Percentiles rank a stretch among this genome's conserved stretches.
phyloP scores from a whole-genome alignment of 2,797 vertebrate species.

The Anolis apletophallus region DNA sequence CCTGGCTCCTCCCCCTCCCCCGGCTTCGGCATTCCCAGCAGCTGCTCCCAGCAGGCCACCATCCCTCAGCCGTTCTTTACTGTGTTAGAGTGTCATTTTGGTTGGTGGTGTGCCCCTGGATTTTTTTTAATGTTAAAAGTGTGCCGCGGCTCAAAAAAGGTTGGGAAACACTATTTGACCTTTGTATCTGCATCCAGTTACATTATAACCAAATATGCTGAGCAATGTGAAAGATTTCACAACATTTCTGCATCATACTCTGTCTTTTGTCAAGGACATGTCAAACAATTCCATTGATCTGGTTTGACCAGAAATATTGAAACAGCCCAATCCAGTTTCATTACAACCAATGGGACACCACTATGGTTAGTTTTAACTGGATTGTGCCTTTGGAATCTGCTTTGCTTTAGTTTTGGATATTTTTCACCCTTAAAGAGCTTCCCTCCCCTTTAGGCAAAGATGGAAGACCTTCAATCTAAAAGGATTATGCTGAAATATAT shows the following conservation, averaged over 20 bases:
- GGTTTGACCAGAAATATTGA: background rate
- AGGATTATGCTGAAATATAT: background rate
- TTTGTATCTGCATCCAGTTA: background rate
- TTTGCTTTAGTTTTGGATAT: background rate
- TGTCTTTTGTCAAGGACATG: background rate
- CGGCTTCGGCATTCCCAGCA: too few species aligned
- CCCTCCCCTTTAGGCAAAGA: background rate
- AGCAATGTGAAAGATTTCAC: slow-evolving; percentile 1
- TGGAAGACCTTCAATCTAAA: background rate
- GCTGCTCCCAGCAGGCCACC: too few species aligned
- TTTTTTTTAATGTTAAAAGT: too few species aligned
- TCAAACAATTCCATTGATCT: background rate
- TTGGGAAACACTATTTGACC: too few species aligned
- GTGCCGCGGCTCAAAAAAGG: too few species aligned
- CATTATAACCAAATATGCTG: background rate
- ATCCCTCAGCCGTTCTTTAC: too few species aligned
- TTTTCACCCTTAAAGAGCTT: background rate
- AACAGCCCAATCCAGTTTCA: background rate
- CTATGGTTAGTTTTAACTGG: background rate
- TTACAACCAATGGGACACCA: background rate
- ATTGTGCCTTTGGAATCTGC: background rate
- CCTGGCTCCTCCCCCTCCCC: too few species aligned
- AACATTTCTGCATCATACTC: background rate
- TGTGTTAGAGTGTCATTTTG: too few species aligned
- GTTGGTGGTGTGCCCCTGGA: too few species aligned